Base-by-base conservation (phyloP, 2,888 invertebrate species). In the Exocentrus adspersus region DNA sequence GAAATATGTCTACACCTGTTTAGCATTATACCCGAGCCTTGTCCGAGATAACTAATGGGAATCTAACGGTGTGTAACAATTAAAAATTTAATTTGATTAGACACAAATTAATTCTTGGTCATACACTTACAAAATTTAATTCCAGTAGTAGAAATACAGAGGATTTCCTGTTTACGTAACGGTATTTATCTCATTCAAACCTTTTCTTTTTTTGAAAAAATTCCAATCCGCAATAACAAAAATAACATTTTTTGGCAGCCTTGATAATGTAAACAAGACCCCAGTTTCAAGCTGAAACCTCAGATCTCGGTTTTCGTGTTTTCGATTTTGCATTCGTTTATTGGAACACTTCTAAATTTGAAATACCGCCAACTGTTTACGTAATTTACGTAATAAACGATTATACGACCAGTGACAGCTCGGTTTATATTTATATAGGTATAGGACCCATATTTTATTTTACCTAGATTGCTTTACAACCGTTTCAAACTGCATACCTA, bases 161-260 rank as follows among this genome's bases (percentile, higher is more conserved):
- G 14, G 14, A 37, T 37, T 37, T 10, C 14, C n/a, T 37, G 37
- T 37, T 37, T 24, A 24, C 7, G 7, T 24, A 24, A 24, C 24
- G 3, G 24, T 42, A 7, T 42, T 42, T 42, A 16, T 10, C 19
- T 43, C 17, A 43, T 1, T 21, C 48, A 20, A 21, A 19, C 17
- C n/a, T n/a, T n/a, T n/a, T n/a, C n/a, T n/a, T 20, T 7, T 21
- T 37, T 21, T 41, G 42, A 30, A 54, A 24, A 16, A 41, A 41
- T 43, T 54, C 42, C 43, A 21, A 53, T 20, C 20, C 9, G 21
- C 16, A 54, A n/a, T 2, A n/a, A 43, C 42, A 10, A 24, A 54
- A 43, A 54, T 54, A 54, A 43, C 14, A 53, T 28, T 43, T 54
- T 54, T 43, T 24, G 43, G 24, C 24, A 30, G 10, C 54, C 21